Evolutionary conservation across 2,888 invertebrate species (phyloP).

Genomic region (Hybos culiciformis): DNA sequence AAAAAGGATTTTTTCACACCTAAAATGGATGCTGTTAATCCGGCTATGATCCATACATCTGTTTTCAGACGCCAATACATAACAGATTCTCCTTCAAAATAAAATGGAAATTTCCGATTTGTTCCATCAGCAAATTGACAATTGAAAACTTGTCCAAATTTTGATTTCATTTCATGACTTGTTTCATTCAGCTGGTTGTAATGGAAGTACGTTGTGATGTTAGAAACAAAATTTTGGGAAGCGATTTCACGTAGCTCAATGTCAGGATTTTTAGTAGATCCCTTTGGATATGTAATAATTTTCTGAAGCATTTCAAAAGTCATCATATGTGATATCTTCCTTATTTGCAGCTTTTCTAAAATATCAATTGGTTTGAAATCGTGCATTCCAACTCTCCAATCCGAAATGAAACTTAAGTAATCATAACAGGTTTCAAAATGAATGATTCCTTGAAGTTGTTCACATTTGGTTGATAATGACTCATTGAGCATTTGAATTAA

Average conservation of each 20-base stretch:
- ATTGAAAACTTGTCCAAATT: slow-evolving; percentile 33
- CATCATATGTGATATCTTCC: slow-evolving; percentile 26
- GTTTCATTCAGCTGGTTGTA: slow-evolving; percentile 30
- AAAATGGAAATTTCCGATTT: slow-evolving; percentile 29
- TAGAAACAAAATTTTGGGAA: slow-evolving; percentile 30
- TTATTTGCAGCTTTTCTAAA: slow-evolving; percentile 25
- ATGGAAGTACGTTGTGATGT: slow-evolving; percentile 33
- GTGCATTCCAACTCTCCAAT: slow-evolving; percentile 24
- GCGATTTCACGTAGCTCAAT: slow-evolving; percentile 30
- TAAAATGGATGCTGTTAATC: slow-evolving; percentile 49
- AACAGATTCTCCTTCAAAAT: slow-evolving; percentile 32
- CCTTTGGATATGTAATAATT: slow-evolving; percentile 12
- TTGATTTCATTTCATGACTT: slow-evolving; percentile 29
- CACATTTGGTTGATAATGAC: slow-evolving; percentile 28
- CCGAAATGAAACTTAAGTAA: slow-evolving; percentile 29
- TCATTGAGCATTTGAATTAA: slow-evolving; percentile 29
- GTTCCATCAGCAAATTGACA: slow-evolving; percentile 30
- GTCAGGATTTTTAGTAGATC: slow-evolving; percentile 13
- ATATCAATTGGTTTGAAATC: slow-evolving; percentile 20
- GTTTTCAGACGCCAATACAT: slow-evolving; percentile 35
- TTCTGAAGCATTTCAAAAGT: slow-evolving; percentile 34
- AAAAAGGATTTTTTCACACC: no score
- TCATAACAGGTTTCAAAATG: slow-evolving; percentile 27
- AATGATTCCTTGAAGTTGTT: slow-evolving; percentile 23
- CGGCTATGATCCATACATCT: slow-evolving; percentile 45